phyloP scores from a whole-genome alignment of 2,888 invertebrate genomes.

The Odontomyia ornata region DNA sequence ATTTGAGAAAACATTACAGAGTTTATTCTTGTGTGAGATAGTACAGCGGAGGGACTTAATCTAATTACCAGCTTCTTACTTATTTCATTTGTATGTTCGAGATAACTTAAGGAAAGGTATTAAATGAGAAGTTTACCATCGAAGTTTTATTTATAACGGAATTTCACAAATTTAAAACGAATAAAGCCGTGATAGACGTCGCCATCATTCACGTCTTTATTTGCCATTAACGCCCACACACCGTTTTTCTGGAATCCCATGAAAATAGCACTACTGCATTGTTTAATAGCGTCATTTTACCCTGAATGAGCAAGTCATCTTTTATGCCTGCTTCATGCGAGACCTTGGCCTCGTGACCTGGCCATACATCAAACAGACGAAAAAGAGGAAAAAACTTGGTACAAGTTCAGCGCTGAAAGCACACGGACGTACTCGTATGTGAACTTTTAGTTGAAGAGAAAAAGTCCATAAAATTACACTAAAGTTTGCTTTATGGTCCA shows the following conservation, averaged over 20 bases:
- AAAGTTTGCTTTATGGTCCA: constrained; percentile 30
- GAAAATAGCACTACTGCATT: neutral
- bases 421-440: neutral
- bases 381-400: neutral
- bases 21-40: too few species aligned
- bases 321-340: constrained; percentile 1
- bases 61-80: too few species aligned
- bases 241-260: neutral
- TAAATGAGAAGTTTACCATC: neutral
- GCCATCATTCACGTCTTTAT: neutral
- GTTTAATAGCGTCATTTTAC: neutral
- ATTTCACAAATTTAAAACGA: neutral
- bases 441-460: constrained; percentile 7
- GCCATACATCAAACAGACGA: neutral
- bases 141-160: neutral
- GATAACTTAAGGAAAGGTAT: too few species aligned
- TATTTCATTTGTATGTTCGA: too few species aligned
- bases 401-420: neutral
- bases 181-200: too few species aligned
- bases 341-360: constrained; percentile 41
- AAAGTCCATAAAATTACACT: constrained; percentile 21
- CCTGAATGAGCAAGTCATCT: neutral
- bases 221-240: neutral
- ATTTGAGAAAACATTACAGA: too few species aligned
- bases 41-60: too few species aligned